Base-by-base conservation (phyloP, 2,113 vertebrate species). In the Acinonyx jubatus region DNA sequence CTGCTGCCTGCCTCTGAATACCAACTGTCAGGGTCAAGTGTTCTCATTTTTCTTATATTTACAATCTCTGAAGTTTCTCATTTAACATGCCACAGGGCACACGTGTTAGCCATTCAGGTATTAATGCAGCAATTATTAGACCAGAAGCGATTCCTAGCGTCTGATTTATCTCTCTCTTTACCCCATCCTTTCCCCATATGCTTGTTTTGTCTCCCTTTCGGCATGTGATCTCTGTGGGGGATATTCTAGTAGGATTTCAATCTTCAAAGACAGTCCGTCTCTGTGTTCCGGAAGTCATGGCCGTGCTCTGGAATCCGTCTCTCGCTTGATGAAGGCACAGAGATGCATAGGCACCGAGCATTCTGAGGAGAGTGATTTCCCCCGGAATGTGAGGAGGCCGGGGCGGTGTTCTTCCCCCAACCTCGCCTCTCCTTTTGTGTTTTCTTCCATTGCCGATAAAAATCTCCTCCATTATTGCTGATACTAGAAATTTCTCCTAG, bases 11-110 rank as follows among this genome's bases (percentile, higher is more conserved):
- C 91, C 96, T 96, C 71, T 57, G 97, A 97, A 94, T 94, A 94
- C 93, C 96, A 98, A 95, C 93, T 94, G 97, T 90, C 89, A 91
- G 73, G 83, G 96, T 94, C 80, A 97, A 98, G 92, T 74, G 84
- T 81, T 97, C 98, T 97, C 91, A 97, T 94, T 97, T 31, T 33
- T 91, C 95, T 98, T 93, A n/a, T 87, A 84, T 98, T 98, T 98
- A 95, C 48, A 90, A 11, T 82, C 73, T 97, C 95, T 96, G 97
- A 98, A 97, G 97, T 98, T 97, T 96, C 92, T 98, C 91, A 95
- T 93, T 98, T 89, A 71, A 87, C 5, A 9, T 88, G 86, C 74
- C 93, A 93, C 16, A 33, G 91, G 85, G 80, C 14, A 57, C 78
- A 45, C 73, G 52, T 71, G 4, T 7, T 68, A 98, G 95, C 88